Conservation (phyloP, 2,888 invertebrate species). For the Ophioninae sp. region DNA sequence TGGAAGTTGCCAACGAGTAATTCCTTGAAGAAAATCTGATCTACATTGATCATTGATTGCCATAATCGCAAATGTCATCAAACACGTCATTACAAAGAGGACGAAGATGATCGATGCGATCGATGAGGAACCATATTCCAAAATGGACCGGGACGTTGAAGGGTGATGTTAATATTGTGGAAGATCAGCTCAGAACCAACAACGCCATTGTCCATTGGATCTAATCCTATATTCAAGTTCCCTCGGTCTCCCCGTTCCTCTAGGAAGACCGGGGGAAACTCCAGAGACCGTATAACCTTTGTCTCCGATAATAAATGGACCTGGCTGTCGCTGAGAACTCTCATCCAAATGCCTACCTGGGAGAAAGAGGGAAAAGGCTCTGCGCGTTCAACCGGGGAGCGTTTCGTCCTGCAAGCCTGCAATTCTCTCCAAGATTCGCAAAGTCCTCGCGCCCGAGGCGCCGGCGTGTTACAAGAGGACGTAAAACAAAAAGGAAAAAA, state of each 20-base stretch:
- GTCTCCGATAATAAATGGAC: conserved; percentile 75
- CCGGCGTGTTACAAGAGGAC: conserved; percentile 4
- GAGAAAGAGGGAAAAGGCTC: background rate
- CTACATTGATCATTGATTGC: too few species aligned
- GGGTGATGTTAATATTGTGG: conserved; percentile 8
- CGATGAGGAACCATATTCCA: background rate
- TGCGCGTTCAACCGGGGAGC: conserved; percentile 13
- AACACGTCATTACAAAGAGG: conserved; percentile 26
- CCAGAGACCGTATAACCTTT: conserved; percentile 70
- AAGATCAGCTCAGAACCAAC: conserved; percentile 51
- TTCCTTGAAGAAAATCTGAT: too few species aligned
- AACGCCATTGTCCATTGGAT: conserved; percentile 68
- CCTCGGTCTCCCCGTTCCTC: conserved; percentile 8
- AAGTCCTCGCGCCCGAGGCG: conserved; percentile 25
- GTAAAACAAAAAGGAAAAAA: conserved; percentile 33
- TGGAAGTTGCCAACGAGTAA: too few species aligned
- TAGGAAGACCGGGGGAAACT: conserved; percentile 15
- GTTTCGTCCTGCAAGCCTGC: conserved; percentile 11
- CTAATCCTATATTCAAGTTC: conserved; percentile 41
- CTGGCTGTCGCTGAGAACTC: conserved; percentile 68
- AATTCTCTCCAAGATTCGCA: conserved; percentile 28
- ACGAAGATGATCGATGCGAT: background rate
- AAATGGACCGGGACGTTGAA: conserved; percentile 30
- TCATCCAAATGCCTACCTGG: conserved; percentile 40
- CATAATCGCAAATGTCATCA: background rate